Conservation (phyloP, 53 echinoderm and acorn worm species). For the Hippasteria phrygiana region DNA sequence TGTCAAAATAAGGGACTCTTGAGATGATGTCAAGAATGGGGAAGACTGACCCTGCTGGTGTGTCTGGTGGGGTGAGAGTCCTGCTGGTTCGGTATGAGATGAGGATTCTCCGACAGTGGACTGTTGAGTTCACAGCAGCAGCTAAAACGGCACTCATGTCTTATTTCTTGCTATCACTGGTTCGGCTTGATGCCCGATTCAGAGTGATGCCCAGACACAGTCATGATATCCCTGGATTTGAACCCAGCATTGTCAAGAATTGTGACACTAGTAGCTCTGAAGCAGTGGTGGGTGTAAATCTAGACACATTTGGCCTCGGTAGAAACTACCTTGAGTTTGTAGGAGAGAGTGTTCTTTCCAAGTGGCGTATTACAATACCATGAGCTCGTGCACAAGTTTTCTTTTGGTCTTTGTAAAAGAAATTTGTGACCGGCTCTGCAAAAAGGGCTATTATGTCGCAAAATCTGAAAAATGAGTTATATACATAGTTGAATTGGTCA, state of each 20-base stretch:
- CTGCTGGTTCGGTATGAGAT: slow-evolving; percentile 10
- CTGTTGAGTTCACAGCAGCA: not conserved
- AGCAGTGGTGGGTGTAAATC: slow-evolving; percentile 66
- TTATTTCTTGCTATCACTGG: slow-evolving; percentile 25
- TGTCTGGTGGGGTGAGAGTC: too few relatives aligned
- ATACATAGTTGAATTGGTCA: too few relatives aligned
- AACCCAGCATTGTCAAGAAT: slow-evolving; percentile 25
- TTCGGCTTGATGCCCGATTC: slow-evolving; percentile 31
- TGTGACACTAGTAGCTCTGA: slow-evolving; percentile 39
- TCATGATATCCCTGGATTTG: slow-evolving; percentile 21
- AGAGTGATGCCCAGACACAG: slow-evolving; percentile 43
- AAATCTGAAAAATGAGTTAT: too few relatives aligned
- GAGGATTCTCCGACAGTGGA: not conserved
- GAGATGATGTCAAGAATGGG: not conserved
- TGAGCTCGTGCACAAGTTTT: not conserved
- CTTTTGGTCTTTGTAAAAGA: too few relatives aligned
- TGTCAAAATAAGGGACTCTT: not conserved
- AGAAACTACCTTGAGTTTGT: slow-evolving; percentile 60
- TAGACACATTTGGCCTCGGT: slow-evolving; percentile 43
- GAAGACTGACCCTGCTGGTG: slow-evolving; percentile 9
- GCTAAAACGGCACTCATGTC: slow-evolving; percentile 37
- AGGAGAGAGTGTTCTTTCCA: slow-evolving; percentile 67
- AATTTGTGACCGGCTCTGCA: too few relatives aligned
- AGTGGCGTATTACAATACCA: slow-evolving; percentile 40
- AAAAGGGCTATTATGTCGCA: too few relatives aligned